Percentiles rank a stretch among this genome's conserved stretches.
Conservation (phyloP, 2,113 vertebrate genomes). For the Cyprinodon tularosa region DNA sequence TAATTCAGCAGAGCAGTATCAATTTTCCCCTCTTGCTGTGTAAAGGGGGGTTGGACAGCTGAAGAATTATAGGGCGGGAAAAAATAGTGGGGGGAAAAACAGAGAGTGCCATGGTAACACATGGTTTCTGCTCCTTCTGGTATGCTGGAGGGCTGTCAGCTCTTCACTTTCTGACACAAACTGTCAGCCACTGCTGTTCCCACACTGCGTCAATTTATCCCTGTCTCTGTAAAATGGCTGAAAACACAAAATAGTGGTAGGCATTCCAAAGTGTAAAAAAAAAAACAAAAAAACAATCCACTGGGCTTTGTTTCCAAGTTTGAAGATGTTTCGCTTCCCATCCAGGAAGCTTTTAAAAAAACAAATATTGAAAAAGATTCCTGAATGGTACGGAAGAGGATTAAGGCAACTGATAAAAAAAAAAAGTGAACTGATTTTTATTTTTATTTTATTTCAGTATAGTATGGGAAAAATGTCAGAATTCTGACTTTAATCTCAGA, state of each 20-base stretch:
- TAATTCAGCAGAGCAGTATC: not conserved
- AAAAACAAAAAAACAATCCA: too few relatives aligned
- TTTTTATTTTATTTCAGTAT: too few relatives aligned
- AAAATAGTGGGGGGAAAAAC: conserved; percentile 50
- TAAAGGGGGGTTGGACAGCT: not conserved
- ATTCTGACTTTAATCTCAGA: too few relatives aligned
- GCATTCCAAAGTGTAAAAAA: too few relatives aligned
- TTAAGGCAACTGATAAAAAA: too few relatives aligned
- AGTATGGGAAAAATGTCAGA: too few relatives aligned
- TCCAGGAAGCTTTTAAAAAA: too few relatives aligned
- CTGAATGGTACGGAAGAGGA: too few relatives aligned
- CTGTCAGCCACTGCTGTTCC: conserved; percentile 33
- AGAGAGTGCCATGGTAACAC: conserved; percentile 69
- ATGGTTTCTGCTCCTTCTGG: conserved; percentile 59
- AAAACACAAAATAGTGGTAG: not conserved
- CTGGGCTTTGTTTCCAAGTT: too few relatives aligned
- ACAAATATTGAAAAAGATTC: too few relatives aligned
- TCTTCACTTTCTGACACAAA: conserved; percentile 32
- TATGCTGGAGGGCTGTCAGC: conserved; percentile 60
- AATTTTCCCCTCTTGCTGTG: too few relatives aligned
- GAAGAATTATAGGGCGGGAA: conserved; percentile 23
- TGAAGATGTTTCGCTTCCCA: too few relatives aligned
- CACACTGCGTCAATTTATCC: not conserved
- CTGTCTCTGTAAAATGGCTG: not conserved
- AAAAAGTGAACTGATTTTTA: rapidly evolving